A percentile compares a stretch with the other conserved stretches of the same genome.
phyloP scores from a whole-genome alignment of 2,888 invertebrate species.

The Noctua janthe region DNA sequence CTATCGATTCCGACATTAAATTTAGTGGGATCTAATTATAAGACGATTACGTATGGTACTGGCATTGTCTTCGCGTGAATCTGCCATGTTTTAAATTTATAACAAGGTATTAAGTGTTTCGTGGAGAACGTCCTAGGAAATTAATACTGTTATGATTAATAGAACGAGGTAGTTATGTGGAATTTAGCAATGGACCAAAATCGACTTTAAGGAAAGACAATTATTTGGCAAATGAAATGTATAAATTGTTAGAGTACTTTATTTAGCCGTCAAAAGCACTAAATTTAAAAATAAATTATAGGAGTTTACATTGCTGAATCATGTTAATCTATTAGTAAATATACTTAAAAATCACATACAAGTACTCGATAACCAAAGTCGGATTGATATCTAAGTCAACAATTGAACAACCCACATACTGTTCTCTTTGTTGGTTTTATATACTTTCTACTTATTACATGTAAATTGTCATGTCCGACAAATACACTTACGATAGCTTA shows the following conservation, averaged over 20 bases:
- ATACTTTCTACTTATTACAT: slow-evolving; percentile 49
- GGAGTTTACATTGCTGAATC: background rate
- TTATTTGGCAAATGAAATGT: slow-evolving; percentile 1
- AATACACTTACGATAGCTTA: slow-evolving; percentile 57
- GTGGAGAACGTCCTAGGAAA: slow-evolving; percentile 23
- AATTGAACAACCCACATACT: slow-evolving; percentile 20
- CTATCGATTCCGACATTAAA: slow-evolving; percentile 49
- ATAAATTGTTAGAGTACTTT: background rate
- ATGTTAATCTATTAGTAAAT: background rate
- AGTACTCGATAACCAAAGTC: slow-evolving; percentile 12
- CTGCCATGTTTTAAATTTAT: slow-evolving; percentile 51
- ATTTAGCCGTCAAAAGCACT: background rate
- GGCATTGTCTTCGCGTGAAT: slow-evolving; percentile 57
- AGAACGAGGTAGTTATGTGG: background rate
- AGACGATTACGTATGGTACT: slow-evolving; percentile 45
- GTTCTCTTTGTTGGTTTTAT: slow-evolving; percentile 34
- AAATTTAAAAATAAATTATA: background rate
- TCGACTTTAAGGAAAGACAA: background rate
- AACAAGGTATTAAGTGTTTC: slow-evolving; percentile 18
- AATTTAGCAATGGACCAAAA: background rate
- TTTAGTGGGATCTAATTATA: slow-evolving; percentile 57
- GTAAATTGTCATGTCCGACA: slow-evolving; percentile 45
- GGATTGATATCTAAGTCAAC: slow-evolving; percentile 34
- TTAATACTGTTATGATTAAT: slow-evolving; percentile 7
- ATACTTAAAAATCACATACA: slow-evolving; percentile 10